A percentile compares a stretch with the other conserved stretches of the same genome.
Evolutionary conservation across 2,888 invertebrate species (phyloP).

Genomic region (Hypomecis atomaria): DNA sequence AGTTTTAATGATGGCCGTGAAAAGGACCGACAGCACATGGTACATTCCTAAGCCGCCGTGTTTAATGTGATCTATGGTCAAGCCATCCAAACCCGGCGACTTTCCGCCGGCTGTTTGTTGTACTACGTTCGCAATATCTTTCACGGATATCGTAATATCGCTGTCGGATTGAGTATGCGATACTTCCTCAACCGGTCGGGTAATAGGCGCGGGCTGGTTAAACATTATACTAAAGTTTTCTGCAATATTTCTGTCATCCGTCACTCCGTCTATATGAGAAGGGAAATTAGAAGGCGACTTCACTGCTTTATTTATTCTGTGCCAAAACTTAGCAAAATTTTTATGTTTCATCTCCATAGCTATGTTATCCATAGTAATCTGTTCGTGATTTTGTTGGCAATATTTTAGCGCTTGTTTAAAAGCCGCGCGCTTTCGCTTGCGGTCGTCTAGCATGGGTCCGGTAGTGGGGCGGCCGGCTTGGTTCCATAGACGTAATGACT

Average conservation of each 20-base stretch:
- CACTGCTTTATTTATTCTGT: neutral
- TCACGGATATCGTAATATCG: neutral
- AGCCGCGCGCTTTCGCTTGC: neutral
- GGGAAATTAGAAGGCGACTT: conserved; percentile 1
- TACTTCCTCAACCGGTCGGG: neutral
- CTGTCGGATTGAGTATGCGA: neutral
- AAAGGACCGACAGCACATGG: too few relatives aligned
- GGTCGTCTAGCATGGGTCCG: neutral
- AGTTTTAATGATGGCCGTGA: too few relatives aligned
- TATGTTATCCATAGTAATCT: conserved; percentile 2
- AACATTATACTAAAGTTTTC: conserved; percentile 2
- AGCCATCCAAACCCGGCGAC: too few relatives aligned
- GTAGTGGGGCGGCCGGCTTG: conserved; percentile 1
- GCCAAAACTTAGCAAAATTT: neutral
- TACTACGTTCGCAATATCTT: neutral
- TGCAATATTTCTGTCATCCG: neutral
- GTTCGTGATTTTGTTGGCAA: neutral
- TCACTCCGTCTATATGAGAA: conserved; percentile 1
- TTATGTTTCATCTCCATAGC: conserved; percentile 3
- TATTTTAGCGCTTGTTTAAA: conserved; percentile 1
- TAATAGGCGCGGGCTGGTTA: neutral
- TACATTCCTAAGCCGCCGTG: too few relatives aligned
- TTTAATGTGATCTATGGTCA: too few relatives aligned
- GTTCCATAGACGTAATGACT: neutral
- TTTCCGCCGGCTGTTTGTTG: too few relatives aligned